Evolutionary conservation across 2,888 invertebrate species (phyloP).

Genomic region (Cordylochernes scorpioides): DNA sequence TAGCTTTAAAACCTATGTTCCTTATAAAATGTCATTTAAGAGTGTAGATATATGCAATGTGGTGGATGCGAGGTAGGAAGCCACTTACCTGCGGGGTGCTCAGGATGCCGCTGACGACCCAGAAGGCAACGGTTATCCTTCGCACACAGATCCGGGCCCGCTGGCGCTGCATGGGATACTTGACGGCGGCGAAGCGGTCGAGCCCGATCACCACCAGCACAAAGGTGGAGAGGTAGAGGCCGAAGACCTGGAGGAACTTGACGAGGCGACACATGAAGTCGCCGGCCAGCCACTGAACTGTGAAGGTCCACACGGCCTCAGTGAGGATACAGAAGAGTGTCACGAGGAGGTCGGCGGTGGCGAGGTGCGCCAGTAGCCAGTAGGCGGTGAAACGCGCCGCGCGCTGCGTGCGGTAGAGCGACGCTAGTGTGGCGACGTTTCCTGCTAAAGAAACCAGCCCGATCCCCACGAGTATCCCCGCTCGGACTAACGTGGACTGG

Average conservation of each 20-base stretch:
- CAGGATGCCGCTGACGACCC: slow-evolving; percentile 39
- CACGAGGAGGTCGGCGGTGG: slow-evolving; percentile 53
- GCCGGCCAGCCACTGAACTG: slow-evolving; percentile 55
- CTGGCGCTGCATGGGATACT: slow-evolving; percentile 42
- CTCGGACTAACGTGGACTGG: slow-evolving; percentile 34
- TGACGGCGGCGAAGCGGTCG: slow-evolving; percentile 45
- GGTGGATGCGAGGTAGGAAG: neutral
- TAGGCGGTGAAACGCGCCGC: slow-evolving; percentile 27
- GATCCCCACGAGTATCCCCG: slow-evolving; percentile 38
- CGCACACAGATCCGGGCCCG: slow-evolving; percentile 37
- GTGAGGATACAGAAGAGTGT: slow-evolving; percentile 52
- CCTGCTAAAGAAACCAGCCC: slow-evolving; percentile 42
- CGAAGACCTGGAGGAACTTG: slow-evolving; percentile 53
- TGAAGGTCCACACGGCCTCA: slow-evolving; percentile 47
- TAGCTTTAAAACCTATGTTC: no score
- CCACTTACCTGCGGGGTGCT: slow-evolving; percentile 49
- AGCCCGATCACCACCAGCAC: slow-evolving; percentile 51
- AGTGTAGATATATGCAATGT: no score
- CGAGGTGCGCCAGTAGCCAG: slow-evolving; percentile 46
- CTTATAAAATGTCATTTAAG: no score
- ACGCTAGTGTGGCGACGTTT: slow-evolving; percentile 45
- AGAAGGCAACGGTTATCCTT: slow-evolving; percentile 38
- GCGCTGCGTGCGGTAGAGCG: slow-evolving; percentile 36
- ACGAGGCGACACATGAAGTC: slow-evolving; percentile 47
- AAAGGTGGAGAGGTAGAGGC: slow-evolving; percentile 52